Evolutionary conservation across 2,113 vertebrate genomes (phyloP), one percentile per base, ranked within the genome.

Genomic region (Gambusia affinis): DNA sequence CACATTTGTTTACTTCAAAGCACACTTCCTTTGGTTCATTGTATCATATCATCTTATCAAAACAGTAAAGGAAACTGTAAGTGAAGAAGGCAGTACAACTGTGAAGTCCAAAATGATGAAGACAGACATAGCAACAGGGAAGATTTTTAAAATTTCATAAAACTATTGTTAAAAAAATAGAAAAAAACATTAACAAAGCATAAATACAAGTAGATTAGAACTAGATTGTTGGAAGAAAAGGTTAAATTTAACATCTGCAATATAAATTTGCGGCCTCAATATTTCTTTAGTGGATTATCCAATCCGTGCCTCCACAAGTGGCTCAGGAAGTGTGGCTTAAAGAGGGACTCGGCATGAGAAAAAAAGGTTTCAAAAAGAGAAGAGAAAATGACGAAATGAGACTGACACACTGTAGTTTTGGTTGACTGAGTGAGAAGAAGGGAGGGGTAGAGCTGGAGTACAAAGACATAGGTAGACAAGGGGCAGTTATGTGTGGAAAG

Each of bases 361-460:
- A 65, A 42, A 66, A 67, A 42, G 65, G 79, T 89, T 88, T 89
- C 78, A 91, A 88, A 89, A 82, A 74, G 74, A 67, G 79, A 83
- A 72, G 30, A 82, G 76, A 90, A 87, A 81, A 85, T 89, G 90
- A 92, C 90, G 92, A 92, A 91, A 90, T 70, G 28, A 70, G 79
- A 70, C 73, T 88, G 92, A 92, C 90, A 93, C 81, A 70, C 87
- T 86, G 85, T 85, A 87, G 89, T 91, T 92, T 90, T 90, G 89
- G 84, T 88, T 87, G 88, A 85, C 82, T 91, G 89, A 69, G 82
- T 89, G 83, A 78, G 87, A 87, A 83, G 86, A 91, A 88, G 80
- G 78, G 64, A 82, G 70, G 75, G 82, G 72, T 75, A 86, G 69
- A 70, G 83, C 80, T 72, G 63, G 63, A 87, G 84, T 85, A 80